phyloP scores from a whole-genome alignment of 2,888 invertebrate genomes.

The Lasioglossum oenotherae region DNA sequence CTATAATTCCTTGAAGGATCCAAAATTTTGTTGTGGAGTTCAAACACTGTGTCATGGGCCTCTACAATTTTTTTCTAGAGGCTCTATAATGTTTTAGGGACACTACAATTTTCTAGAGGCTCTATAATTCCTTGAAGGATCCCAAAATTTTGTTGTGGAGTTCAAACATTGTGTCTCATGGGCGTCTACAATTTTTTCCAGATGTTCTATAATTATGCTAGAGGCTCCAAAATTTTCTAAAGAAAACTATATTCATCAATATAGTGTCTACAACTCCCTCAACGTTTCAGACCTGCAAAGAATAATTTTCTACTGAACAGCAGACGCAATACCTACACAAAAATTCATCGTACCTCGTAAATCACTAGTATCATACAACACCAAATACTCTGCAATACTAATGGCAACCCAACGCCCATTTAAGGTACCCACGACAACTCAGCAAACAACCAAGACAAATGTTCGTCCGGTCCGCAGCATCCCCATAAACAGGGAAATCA shows the following conservation, averaged over 20 bases:
- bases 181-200: background rate
- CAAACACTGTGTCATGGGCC: too few species aligned
- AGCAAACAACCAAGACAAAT: background rate
- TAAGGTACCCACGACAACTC: background rate
- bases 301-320: background rate
- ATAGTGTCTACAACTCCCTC: too few species aligned
- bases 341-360: background rate
- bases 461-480: background rate
- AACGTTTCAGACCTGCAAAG: too few species aligned
- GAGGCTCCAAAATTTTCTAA: too few species aligned
- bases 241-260: too few species aligned
- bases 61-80: background rate
- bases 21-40: too few species aligned
- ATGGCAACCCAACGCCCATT: background rate
- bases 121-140: background rate
- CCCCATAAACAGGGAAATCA: background rate
- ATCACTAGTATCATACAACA: background rate
- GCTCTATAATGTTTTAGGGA: background rate
- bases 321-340: background rate
- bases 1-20: too few species aligned
- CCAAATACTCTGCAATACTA: background rate
- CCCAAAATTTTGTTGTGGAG: too few species aligned
- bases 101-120: background rate
- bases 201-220: background rate
- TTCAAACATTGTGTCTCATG: too few species aligned